Conservation (phyloP, 92 coral and sea anemone species). For the Meandrina meandrites region DNA sequence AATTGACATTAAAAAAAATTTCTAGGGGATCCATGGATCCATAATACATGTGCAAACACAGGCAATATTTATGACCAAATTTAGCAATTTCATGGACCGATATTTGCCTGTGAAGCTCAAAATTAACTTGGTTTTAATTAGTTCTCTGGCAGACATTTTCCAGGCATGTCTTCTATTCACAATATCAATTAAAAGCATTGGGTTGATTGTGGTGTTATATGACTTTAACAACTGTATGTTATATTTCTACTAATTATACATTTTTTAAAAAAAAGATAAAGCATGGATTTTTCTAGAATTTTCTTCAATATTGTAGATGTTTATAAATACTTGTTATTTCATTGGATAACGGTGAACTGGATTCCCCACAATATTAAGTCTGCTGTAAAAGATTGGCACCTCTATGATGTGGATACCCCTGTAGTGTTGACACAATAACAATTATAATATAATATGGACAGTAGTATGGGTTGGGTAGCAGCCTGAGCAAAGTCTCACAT, state of each 20-base stretch:
- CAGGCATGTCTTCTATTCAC: background rate
- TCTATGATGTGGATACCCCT: too few relatives aligned
- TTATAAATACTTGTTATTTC: too few relatives aligned
- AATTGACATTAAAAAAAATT: background rate
- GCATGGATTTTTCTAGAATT: too few relatives aligned
- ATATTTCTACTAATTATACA: background rate
- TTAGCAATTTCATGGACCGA: background rate
- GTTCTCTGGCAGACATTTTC: background rate
- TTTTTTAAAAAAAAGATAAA: background rate
- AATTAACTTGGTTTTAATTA: background rate
- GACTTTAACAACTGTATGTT: background rate
- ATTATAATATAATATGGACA: too few relatives aligned
- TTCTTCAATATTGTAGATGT: too few relatives aligned
- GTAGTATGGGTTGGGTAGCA: too few relatives aligned
- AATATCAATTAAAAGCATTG: background rate
- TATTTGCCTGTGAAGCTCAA: slow-evolving; percentile 2
- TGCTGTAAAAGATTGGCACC: too few relatives aligned
- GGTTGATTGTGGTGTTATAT: background rate
- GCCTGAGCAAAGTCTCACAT: too few relatives aligned
- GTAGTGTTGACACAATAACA: too few relatives aligned
- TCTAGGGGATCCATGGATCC: background rate
- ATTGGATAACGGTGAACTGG: too few relatives aligned
- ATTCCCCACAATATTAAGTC: too few relatives aligned
- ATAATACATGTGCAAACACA: background rate
- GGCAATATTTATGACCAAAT: background rate